These are phyloP conservation scores for Pelusios castaneus DNA, from an alignment of 2,113 vertebrate species.

Conservation along the genomic window DNA sequence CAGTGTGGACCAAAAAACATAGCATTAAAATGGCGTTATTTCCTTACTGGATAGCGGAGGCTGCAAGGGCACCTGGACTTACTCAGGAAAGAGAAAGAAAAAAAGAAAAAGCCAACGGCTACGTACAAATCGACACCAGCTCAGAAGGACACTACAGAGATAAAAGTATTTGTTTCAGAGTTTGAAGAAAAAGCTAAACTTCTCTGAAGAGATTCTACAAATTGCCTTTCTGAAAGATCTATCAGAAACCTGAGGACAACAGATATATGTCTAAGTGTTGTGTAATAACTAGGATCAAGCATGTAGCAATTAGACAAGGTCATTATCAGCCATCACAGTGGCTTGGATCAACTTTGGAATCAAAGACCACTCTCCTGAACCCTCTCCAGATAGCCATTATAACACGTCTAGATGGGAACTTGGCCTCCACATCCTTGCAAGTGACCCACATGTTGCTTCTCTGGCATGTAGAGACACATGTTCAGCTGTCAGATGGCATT, in stretches of 20 bases:
- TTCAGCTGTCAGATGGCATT: not conserved
- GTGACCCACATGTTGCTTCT: not conserved
- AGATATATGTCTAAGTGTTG: too few relatives aligned
- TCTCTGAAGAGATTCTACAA: not conserved
- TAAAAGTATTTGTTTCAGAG: not conserved
- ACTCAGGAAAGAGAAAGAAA: not conserved
- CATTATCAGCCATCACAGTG: not conserved
- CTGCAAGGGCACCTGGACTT: not conserved
- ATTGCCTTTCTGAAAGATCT: not conserved
- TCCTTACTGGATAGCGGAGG: not conserved
- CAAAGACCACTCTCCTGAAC: not conserved
- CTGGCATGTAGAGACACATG: not conserved
- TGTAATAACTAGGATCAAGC: not conserved
- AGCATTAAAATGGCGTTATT: not conserved
- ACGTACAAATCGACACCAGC: not conserved
- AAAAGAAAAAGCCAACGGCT: not conserved
- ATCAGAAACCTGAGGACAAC: not conserved
- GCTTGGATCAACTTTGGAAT: not conserved
- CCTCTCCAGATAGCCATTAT: not conserved
- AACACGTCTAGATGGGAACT: not conserved
- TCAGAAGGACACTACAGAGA: not conserved
- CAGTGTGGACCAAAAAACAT: not conserved
- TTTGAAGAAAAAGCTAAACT: not conserved
- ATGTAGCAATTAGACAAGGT: not conserved
- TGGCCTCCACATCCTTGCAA: not conserved